Base-by-base conservation (phyloP, 2,888 invertebrate genomes). In the Drosophila acutilabella region DNA sequence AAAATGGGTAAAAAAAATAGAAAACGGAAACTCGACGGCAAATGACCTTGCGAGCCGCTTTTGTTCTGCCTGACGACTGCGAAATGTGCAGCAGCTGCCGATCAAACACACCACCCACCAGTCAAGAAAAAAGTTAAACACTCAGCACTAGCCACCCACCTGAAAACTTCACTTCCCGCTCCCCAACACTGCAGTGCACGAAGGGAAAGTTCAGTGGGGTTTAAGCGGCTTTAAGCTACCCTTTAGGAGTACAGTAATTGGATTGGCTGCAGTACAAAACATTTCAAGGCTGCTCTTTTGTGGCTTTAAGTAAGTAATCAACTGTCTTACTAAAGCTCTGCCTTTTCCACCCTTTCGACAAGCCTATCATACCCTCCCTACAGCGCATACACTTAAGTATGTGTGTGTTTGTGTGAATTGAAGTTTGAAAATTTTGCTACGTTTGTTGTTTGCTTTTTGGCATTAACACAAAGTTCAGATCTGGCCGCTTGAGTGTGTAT, bases 391-490 rank as follows among this genome's bases (percentile, higher is more conserved):
- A 36, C 36, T 13, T 13, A 13, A 13, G 13, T 13, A 36, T 30
- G 30, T 30, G 30, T 30, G 30, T 30, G 30, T 30, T 30, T 30
- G 30, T 30, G 30, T 30, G 30, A 36, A 36, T 36, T 36, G 36
- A 36, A 36, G 26, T 45, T 64, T 57, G 45, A 64, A 71, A 76
- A 67, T 77, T 77, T 80, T 65, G 52, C 80, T 78, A 70, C 67
- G 50, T 83, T 84, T 72, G 73, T 42, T 71, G 65, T 60, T 71
- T 66, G 78, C 78, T 74, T 81, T 81, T 81, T 82, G 87, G 81
- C 81, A 82, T 82, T 82, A 82, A 81, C 87, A 86, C 88, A 81
- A 81, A 88, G 89, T 88, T 88, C 89, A 82, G 71, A 80, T 76
- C 67, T 66, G 53, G 23, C 53, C 20, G 50, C 26, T 14, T 30